phyloP scores from a whole-genome alignment of 2,888 invertebrate species.

The Pammene fasciana region DNA sequence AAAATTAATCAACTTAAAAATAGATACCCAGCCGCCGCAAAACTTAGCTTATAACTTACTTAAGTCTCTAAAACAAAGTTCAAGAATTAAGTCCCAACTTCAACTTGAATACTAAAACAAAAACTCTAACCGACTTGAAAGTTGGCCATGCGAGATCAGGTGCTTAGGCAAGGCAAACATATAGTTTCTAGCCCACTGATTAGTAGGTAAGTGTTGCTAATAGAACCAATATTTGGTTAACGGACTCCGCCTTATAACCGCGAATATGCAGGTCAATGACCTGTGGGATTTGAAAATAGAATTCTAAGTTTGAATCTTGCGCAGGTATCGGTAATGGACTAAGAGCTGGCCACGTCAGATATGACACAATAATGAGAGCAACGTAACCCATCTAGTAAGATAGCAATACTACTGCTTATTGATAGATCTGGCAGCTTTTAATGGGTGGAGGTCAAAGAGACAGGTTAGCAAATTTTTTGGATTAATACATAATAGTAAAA shows the following conservation, averaged over 20 bases:
- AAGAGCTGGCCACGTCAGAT: no score
- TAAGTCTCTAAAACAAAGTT: constrained; percentile 1
- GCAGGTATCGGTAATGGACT: constrained; percentile 16
- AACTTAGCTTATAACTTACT: constrained; percentile 7
- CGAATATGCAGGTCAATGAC: constrained; percentile 3
- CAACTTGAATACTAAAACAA: constrained; percentile 14
- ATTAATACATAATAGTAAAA: no score
- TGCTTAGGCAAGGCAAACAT: constrained; percentile 3
- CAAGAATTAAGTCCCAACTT: constrained; percentile 10
- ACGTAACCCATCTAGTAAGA: no score
- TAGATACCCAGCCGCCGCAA: not conserved
- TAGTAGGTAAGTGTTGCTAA: constrained; percentile 20
- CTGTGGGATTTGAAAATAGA: constrained; percentile 18
- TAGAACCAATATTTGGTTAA: constrained; percentile 24
- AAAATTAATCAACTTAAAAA: not conserved
- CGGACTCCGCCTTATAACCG: constrained; percentile 1
- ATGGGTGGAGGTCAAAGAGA: no score
- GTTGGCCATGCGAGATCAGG: not conserved
- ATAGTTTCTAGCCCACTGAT: constrained; percentile 4
- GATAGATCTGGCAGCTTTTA: no score
- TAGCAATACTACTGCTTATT: no score
- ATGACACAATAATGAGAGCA: no score
- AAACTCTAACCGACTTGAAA: constrained; percentile 1
- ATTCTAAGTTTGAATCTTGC: constrained; percentile 7
- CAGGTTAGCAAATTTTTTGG: no score